A percentile compares a stretch with the other conserved stretches of the same genome.
Evolutionary conservation across 2,113 vertebrate species (phyloP).

Genomic region (Takifugu flavidus): DNA sequence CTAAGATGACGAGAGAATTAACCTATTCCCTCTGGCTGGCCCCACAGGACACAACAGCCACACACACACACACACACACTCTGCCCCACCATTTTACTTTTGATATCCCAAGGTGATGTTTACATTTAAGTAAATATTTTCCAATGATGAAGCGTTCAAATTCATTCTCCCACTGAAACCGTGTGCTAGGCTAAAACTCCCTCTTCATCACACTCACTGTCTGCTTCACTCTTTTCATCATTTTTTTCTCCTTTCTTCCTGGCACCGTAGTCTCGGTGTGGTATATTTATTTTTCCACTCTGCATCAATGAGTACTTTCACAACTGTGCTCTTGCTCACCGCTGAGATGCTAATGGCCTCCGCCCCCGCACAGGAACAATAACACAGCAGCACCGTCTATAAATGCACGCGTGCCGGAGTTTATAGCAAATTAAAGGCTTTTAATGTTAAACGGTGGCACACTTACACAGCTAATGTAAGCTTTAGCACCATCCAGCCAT

Average conservation of each 20-base stretch:
- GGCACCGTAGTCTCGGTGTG: slow-evolving; percentile 10
- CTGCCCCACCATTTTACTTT: slow-evolving; percentile 44
- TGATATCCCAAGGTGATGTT: slow-evolving; percentile 63
- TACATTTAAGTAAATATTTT: slow-evolving; percentile 67
- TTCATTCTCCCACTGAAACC: slow-evolving; percentile 63
- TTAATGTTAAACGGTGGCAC: slow-evolving; percentile 75
- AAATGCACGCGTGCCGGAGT: slow-evolving; percentile 70
- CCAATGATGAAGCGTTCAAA: slow-evolving; percentile 58
- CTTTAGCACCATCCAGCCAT: slow-evolving; percentile 68
- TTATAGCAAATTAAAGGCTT: slow-evolving; percentile 79
- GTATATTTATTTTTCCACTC: slow-evolving; percentile 40
- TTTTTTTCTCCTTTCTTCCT: slow-evolving; percentile 8
- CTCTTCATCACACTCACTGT: slow-evolving; percentile 37
- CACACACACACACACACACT: slow-evolving; percentile 30
- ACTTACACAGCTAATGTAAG: slow-evolving; percentile 73
- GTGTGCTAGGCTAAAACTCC: slow-evolving; percentile 43
- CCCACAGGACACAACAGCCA: slow-evolving; percentile 58
- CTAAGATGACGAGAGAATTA: slow-evolving; percentile 82
- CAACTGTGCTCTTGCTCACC: slow-evolving; percentile 52
- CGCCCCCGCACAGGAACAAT: slow-evolving; percentile 65
- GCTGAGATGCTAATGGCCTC: slow-evolving; percentile 61
- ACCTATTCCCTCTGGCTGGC: slow-evolving; percentile 68
- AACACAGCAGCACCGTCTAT: slow-evolving; percentile 65
- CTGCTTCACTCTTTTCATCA: slow-evolving; percentile 9
- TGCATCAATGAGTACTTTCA: slow-evolving; percentile 49